Percentiles rank a stretch among this genome's conserved stretches.
These are phyloP conservation scores for Symphodus melops DNA, from an alignment of 2,113 vertebrate species.

Conservation along the genomic window DNA sequence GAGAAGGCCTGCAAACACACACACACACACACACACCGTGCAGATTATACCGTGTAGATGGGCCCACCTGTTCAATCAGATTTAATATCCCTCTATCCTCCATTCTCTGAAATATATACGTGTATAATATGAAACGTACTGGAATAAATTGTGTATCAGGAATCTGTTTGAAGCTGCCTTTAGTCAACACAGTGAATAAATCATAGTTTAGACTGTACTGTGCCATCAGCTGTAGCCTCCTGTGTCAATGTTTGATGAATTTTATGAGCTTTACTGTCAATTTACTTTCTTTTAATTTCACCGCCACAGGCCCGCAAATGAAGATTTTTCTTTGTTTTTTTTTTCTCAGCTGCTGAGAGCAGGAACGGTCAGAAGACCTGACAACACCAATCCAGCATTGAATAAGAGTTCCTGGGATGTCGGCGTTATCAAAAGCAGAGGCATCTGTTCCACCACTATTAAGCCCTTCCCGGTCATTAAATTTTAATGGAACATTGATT, in stretches of 20 bases:
- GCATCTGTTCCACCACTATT: slow-evolving; percentile 84
- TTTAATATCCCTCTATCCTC: neutral
- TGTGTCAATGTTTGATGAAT: slow-evolving; percentile 64
- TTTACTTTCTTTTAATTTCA: slow-evolving; percentile 64
- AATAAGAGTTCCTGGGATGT: slow-evolving; percentile 69
- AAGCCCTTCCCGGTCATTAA: slow-evolving; percentile 85
- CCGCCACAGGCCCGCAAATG: slow-evolving; percentile 24
- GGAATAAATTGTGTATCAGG: slow-evolving; percentile 25
- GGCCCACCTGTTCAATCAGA: slow-evolving; percentile 5
- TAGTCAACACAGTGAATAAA: slow-evolving; percentile 56
- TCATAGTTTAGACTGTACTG: slow-evolving; percentile 43
- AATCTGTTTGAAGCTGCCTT: slow-evolving; percentile 38
- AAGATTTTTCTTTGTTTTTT: slow-evolving; percentile 46
- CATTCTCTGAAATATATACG: neutral
- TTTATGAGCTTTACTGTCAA: slow-evolving; percentile 58
- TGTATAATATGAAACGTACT: neutral
- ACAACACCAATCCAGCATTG: slow-evolving; percentile 63
- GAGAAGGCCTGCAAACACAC: neutral
- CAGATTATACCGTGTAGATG: neutral
- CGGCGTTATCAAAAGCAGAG: slow-evolving; percentile 71
- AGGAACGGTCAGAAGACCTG: slow-evolving; percentile 38
- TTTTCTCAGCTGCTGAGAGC: slow-evolving; percentile 15
- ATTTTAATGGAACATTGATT: slow-evolving; percentile 89
- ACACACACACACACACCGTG: slow-evolving; percentile 2
- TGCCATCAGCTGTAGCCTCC: slow-evolving; percentile 57